Evolutionary conservation across 2,797 vertebrate species (phyloP).

Genomic region (Hozukius guyotensis): DNA sequence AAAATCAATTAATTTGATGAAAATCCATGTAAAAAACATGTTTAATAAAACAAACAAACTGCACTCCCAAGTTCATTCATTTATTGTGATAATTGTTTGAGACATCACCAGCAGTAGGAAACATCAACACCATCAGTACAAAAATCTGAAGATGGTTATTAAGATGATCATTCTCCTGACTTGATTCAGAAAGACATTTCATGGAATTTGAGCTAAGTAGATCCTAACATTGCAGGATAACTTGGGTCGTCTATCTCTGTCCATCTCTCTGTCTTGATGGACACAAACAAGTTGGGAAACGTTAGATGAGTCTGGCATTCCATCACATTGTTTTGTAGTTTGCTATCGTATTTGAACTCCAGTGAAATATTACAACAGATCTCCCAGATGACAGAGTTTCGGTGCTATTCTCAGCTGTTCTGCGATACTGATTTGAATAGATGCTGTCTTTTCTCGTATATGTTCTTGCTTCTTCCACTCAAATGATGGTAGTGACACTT

Average conservation of each 20-base stretch:
- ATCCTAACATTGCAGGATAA: background rate
- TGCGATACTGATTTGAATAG: conserved; percentile 14
- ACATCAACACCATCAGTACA: background rate
- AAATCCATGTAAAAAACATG: background rate
- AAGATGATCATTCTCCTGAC: background rate
- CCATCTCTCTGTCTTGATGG: background rate
- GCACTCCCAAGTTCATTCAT: background rate
- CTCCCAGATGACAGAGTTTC: background rate
- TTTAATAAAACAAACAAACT: background rate
- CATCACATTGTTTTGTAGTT: background rate
- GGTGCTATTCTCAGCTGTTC: conserved; percentile 2
- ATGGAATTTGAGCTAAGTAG: background rate
- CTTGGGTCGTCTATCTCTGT: background rate
- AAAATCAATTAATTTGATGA: background rate
- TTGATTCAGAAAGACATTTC: background rate
- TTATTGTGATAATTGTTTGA: background rate
- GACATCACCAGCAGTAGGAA: background rate
- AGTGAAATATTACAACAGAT: too few relatives aligned
- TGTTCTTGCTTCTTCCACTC: conserved; percentile 4
- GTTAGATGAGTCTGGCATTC: background rate
- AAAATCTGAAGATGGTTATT: background rate
- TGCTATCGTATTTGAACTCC: background rate
- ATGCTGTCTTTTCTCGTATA: conserved; percentile 2
- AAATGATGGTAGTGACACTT: conserved; percentile 6
- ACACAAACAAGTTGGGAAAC: background rate